Evolutionary conservation across 1,140 invertebrate species (phyloP).

Genomic region (Drosophila ohnishii): DNA sequence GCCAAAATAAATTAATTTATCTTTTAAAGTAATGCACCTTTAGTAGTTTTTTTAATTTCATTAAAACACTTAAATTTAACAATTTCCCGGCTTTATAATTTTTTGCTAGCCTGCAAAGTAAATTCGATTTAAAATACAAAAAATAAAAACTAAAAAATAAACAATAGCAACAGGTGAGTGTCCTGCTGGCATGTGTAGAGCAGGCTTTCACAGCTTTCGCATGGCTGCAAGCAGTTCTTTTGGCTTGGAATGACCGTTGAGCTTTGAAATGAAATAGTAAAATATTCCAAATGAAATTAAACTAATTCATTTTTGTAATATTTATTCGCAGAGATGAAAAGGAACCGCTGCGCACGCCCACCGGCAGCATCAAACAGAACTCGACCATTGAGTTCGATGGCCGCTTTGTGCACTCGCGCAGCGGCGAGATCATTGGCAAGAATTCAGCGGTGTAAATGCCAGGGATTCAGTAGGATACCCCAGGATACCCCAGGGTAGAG

Average conservation of each 20-base stretch:
- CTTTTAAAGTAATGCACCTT: neutral
- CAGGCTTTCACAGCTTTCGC: constrained; percentile 3
- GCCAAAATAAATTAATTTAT: neutral
- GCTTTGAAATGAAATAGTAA: neutral
- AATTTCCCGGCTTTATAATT: neutral
- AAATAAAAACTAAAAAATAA: neutral
- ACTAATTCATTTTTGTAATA: neutral
- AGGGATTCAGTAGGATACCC: neutral
- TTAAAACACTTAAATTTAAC: neutral
- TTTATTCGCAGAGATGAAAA: constrained; percentile 88
- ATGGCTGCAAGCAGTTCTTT: constrained; percentile 7
- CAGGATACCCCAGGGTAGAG: constrained; percentile 1
- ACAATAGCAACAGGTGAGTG: constrained; percentile 8
- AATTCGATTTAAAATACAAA: neutral
- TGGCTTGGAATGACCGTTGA: constrained; percentile 5
- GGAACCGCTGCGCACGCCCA: constrained; percentile 89
- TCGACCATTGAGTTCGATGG: constrained; percentile 92
- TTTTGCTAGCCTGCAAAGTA: neutral
- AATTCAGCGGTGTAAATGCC: constrained; percentile 90
- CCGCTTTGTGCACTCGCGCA: constrained; percentile 90
- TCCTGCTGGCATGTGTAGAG: constrained; percentile 13
- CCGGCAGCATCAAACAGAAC: constrained; percentile 88
- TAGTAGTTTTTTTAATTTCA: too few species aligned
- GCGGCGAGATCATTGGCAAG: constrained; percentile 91
- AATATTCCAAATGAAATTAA: neutral